Evolutionary conservation across 1,140 invertebrate genomes (phyloP).

Genomic region (Eufriesea mexicana): DNA sequence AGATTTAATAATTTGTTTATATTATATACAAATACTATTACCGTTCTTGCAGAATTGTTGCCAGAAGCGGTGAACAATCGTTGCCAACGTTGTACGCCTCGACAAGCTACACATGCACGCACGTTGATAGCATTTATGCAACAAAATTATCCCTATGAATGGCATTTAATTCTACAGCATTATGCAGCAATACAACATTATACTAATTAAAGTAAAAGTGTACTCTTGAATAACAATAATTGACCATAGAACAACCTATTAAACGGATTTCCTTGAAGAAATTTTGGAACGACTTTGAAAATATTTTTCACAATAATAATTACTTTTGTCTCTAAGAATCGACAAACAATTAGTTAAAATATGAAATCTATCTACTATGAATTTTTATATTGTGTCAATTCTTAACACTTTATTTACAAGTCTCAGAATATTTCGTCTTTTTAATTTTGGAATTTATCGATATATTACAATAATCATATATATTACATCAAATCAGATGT

Average conservation of each 20-base stretch:
- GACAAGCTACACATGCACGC: constrained; percentile 54
- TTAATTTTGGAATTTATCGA: neutral
- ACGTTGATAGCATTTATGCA: constrained; percentile 65
- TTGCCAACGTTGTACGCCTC: constrained; percentile 63
- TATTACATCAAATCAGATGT: neutral
- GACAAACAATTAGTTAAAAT: neutral
- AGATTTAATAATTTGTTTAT: neutral
- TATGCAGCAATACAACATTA: neutral
- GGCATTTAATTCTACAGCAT: constrained; percentile 54
- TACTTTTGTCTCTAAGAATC: neutral
- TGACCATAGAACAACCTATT: no score
- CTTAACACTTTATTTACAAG: neutral
- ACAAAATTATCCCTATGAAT: constrained; percentile 62
- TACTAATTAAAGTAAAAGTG: neutral
- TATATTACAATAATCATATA: neutral
- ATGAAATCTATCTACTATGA: neutral
- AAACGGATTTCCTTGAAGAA: neutral
- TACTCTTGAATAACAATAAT: neutral
- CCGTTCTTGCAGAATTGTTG: constrained; percentile 82
- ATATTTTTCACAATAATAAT: neutral
- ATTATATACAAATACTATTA: neutral
- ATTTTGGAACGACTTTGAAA: neutral
- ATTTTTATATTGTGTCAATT: no score
- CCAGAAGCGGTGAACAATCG: constrained; percentile 65
- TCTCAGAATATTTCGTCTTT: neutral